Base-by-base conservation (phyloP, 2,888 invertebrate species). In the Lathronympha strigana region DNA sequence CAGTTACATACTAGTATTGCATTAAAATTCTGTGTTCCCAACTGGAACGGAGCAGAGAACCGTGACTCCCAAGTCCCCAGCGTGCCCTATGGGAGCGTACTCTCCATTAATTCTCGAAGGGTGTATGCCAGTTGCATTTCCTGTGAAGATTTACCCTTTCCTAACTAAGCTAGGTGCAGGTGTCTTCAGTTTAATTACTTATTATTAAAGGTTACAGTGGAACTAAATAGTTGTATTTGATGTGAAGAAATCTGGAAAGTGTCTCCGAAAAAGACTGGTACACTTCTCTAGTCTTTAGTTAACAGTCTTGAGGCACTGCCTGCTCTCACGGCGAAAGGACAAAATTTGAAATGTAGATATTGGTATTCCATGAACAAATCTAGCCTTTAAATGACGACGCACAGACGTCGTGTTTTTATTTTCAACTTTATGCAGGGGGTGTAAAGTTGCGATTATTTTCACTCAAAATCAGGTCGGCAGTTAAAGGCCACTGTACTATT, bases 11-110 rank as follows among this genome's bases (percentile, higher is more conserved):
- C 15, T 38, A 36, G 36, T 13, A 13, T 50, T 36, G 33, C 78
- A 79, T 79, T 78, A 75, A 77, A 77, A 75, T 72, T 75, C 75
- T 73, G 79, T 71, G 68, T 70, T 67, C 70, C 76, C 72, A 73
- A 74, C 79, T 81, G 80, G 79, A 84, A 84, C 76, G 77, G 72
- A 71, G 61, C 77, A 77, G 66, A 66, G 43, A 50, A 72, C 77
- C 88, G 80, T 87, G 87, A 87, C 87, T 76, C 73, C 66, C 64
- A 74, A 71, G 69, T 13, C 31, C 76, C 69, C 76, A 74, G 74
- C 78, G 84, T 87, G 82, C 76, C 81, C 79, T 81, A 80, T 79
- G 82, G 78, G 71, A 69, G 23, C 38, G 19, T 6, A 23, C 31
- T 17, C 9, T 36, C 23, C 53, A 9, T 36, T 13, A 47, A 5